Conservation (phyloP, 1,140 invertebrate species). For the Mya arenaria region DNA sequence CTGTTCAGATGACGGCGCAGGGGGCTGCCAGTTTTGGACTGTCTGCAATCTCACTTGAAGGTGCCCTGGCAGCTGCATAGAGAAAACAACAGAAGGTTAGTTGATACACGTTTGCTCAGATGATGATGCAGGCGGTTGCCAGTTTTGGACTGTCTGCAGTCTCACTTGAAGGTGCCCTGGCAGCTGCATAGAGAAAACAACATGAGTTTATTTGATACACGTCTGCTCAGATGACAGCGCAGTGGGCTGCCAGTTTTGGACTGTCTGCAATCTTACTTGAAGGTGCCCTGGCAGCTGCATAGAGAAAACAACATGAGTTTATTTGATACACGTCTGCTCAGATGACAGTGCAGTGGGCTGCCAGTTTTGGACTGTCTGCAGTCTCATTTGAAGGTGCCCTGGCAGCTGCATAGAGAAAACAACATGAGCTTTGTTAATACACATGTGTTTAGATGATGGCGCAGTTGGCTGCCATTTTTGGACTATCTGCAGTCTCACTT, state of each 20-base stretch:
- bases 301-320: background rate
- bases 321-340: background rate
- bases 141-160: slow-evolving; percentile 93
- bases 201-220: background rate
- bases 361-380: slow-evolving; percentile 93
- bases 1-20: slow-evolving; percentile 77
- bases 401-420: too few species aligned
- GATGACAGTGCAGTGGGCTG: background rate
- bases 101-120: slow-evolving; percentile 77
- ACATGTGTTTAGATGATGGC: too few species aligned
- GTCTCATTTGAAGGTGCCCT: slow-evolving; percentile 92
- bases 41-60: slow-evolving; percentile 94
- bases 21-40: slow-evolving; percentile 88
- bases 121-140: slow-evolving; percentile 81
- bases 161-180: slow-evolving; percentile 94
- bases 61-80: slow-evolving; percentile 92
- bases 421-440: too few species aligned
- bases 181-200: slow-evolving; percentile 83
- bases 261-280: background rate
- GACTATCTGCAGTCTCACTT: too few species aligned
- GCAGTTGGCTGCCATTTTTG: too few species aligned
- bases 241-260: too few species aligned
- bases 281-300: background rate
- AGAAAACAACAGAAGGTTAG: too few species aligned
- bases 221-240: background rate